A percentile compares a stretch with the other conserved stretches of the same genome.
Conservation (phyloP, 2,797 vertebrate genomes). For the Monodelphis domestica region DNA sequence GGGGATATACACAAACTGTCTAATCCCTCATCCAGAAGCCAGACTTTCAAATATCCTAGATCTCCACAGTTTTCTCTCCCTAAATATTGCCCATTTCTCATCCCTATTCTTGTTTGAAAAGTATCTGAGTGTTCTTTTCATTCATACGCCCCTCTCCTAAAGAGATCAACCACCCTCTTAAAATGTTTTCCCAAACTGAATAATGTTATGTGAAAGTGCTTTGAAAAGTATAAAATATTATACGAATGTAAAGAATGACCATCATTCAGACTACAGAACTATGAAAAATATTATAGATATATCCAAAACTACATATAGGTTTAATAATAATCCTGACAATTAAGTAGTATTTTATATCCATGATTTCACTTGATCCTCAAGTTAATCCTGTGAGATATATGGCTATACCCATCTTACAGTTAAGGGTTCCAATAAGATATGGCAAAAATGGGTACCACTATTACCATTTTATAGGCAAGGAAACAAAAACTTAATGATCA, state of each 20-base stretch:
- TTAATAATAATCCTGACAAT: slow-evolving; percentile 1
- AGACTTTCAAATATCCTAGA: neutral
- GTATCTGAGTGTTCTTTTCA: neutral
- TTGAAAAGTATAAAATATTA: neutral
- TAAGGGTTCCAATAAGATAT: neutral
- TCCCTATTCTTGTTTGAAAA: neutral
- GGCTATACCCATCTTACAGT: neutral
- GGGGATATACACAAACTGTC: neutral
- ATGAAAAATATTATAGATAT: slow-evolving; percentile 1
- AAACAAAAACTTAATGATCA: neutral
- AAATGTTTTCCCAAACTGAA: neutral
- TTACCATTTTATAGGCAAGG: neutral
- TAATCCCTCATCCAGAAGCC: neutral
- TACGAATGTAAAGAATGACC: neutral
- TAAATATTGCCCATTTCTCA: neutral
- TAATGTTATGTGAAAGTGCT: neutral
- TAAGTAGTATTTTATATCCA: neutral
- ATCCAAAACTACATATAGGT: neutral
- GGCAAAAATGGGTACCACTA: neutral
- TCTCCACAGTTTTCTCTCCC: neutral
- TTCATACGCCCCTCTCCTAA: neutral
- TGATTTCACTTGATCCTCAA: neutral
- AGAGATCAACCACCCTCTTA: neutral
- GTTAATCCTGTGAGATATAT: neutral
- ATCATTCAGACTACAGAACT: neutral